Evolutionary conservation across 2,888 invertebrate species (phyloP).

Genomic region (Ormyrus nitidulus): DNA sequence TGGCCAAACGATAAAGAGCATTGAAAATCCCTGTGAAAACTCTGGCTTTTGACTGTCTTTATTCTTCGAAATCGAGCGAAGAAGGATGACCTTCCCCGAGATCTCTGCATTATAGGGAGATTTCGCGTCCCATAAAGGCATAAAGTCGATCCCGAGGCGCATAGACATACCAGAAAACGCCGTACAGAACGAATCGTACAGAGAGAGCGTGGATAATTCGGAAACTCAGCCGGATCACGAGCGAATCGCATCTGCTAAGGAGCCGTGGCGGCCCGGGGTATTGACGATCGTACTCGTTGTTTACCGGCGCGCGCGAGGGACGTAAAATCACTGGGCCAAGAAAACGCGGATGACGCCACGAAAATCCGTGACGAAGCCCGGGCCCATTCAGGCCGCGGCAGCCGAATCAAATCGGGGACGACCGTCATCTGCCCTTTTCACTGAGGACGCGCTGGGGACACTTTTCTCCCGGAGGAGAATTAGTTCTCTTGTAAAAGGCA

Average conservation of each 20-base stretch:
- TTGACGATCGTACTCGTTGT: conserved; percentile 57
- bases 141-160: conserved; percentile 22
- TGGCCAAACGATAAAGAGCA: conserved; percentile 46
- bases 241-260: conserved; percentile 68
- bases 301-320: conserved; percentile 60
- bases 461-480: conserved; percentile 13
- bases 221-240: conserved; percentile 68
- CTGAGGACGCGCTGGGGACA: neutral
- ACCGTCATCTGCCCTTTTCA: conserved; percentile 52
- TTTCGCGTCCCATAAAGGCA: conserved; percentile 36
- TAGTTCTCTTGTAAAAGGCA: conserved; percentile 12
- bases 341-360: conserved; percentile 67
- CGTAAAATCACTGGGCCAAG: conserved; percentile 68
- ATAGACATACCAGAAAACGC: neutral
- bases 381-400: conserved; percentile 60
- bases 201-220: conserved; percentile 65
- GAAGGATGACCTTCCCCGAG: conserved; percentile 32
- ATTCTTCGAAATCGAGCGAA: conserved; percentile 50
- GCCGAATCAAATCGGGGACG: conserved; percentile 69
- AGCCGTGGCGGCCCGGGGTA: conserved; percentile 18
- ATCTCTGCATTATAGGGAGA: conserved; percentile 45
- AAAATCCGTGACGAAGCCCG: conserved; percentile 71
- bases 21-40: conserved; percentile 43
- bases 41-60: conserved; percentile 34
- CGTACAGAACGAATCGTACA: conserved; percentile 26